Evolutionary conservation across 2,113 vertebrate species (phyloP), one percentile per base, ranked within the genome.

Genomic region (Malaclemys terrapin): DNA sequence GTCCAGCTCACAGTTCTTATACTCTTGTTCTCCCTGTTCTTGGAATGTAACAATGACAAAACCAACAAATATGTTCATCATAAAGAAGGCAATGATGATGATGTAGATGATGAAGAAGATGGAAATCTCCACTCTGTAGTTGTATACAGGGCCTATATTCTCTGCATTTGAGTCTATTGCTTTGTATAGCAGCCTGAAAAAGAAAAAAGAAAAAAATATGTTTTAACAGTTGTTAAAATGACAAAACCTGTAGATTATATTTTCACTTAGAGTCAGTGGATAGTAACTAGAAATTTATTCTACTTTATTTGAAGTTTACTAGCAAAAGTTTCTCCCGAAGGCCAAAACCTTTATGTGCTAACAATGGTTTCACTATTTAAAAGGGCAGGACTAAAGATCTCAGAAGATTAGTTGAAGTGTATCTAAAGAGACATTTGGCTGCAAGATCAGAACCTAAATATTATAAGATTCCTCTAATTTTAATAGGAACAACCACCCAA

Each of bases 21-120:
- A 99, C 95, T 99, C 99, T 96, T 99, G 99, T 95, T 99, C 99
- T 97, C 99, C 99, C 97, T 99, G 99, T 93, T 99, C 99, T 98
- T 99, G 99, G 97, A 99, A 99, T 0, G 99, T 99, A 95, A 99
- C 99, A 89, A 99, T 99, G 94, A 99, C 99, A 90, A 99, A 99
- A 98, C 99, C 99, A 95, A 99, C 99, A 47, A 99, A 99, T 98
- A 99, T 99, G 98, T 99, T 99, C 99, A 99, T 99, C 99, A 99
- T 99, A 97, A 99, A 99, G 98, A 99, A 99, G 84, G 99, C 99
- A 10, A 99, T 99, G 93, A 99, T 99, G 98, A 99, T 99, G 98
- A 99, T 99, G 98, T 99, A 99, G 98, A 99, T 99, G 98, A 99
- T 99, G 98, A 99, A 99, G 97, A 99, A 99, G 97, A 99, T 99